phyloP scores from a whole-genome alignment of 2,113 vertebrate species.

The Ictidomys tridecemlineatus region DNA sequence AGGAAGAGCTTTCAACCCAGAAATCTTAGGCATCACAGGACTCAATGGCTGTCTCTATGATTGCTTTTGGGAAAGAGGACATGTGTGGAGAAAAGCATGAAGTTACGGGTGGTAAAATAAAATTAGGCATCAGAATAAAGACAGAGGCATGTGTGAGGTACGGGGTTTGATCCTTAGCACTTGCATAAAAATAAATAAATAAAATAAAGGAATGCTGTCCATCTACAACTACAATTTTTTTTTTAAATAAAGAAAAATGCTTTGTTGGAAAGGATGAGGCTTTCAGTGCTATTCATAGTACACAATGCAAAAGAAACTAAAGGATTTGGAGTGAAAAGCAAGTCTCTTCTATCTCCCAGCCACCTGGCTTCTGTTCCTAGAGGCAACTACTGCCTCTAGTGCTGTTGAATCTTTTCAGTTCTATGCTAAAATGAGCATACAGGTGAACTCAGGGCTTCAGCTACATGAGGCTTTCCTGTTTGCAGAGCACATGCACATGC shows the following conservation, averaged over 20 bases:
- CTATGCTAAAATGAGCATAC: neutral
- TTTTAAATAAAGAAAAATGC: neutral
- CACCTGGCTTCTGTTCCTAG: neutral
- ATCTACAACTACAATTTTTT: no score
- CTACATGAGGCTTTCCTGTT: neutral
- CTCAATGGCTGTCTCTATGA: neutral
- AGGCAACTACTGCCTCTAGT: neutral
- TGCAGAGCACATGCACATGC: neutral
- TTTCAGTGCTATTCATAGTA: neutral
- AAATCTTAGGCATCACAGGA: neutral
- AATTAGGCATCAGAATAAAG: neutral
- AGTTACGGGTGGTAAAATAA: neutral
- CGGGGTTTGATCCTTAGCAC: no score
- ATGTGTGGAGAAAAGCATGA: neutral
- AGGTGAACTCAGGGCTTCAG: neutral
- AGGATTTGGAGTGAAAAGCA: neutral
- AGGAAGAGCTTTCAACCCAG: neutral
- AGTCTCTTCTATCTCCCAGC: neutral
- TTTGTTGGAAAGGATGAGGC: neutral
- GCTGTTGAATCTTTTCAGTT: neutral
- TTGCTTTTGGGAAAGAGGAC: neutral
- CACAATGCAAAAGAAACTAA: neutral
- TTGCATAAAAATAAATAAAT: no score
- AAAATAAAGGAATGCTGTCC: no score
- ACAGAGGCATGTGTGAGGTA: no score